phyloP scores from a whole-genome alignment of 2,797 vertebrate genomes.

The Pseudomugil tenellus region DNA sequence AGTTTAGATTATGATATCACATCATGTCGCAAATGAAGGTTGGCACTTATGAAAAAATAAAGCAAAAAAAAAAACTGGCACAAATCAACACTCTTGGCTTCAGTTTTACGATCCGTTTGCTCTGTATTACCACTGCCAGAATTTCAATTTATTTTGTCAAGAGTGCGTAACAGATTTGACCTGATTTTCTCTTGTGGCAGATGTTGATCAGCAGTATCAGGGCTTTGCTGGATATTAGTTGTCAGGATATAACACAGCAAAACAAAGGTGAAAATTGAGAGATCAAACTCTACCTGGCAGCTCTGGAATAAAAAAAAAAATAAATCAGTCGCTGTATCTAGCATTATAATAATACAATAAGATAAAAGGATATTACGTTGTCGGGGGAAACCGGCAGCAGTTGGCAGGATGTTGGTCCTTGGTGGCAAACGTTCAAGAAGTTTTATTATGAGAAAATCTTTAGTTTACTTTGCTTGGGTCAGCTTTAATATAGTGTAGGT shows the following conservation, averaged over 20 bases:
- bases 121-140: slow-evolving; percentile 32
- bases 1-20: slow-evolving; percentile 20
- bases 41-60: slow-evolving; percentile 6
- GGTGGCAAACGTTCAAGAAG: background rate
- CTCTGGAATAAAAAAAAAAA: slow-evolving; percentile 18
- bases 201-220: slow-evolving; percentile 44
- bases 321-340: slow-evolving; percentile 2
- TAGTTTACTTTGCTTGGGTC: too few relatives aligned
- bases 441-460: background rate
- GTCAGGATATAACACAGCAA: background rate
- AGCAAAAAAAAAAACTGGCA: slow-evolving; percentile 35
- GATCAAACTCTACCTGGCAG: slow-evolving; percentile 15
- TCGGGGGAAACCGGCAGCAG: background rate
- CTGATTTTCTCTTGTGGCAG: slow-evolving; percentile 55
- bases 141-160: slow-evolving; percentile 45
- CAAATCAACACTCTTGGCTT: slow-evolving; percentile 34
- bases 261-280: background rate
- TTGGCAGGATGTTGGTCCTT: background rate
- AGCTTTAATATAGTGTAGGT: too few relatives aligned
- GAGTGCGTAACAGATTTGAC: slow-evolving; percentile 48
- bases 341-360: background rate
- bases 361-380: background rate
- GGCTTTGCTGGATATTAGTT: slow-evolving; percentile 18
- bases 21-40: slow-evolving; percentile 35
- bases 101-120: slow-evolving; percentile 35